Percentiles rank a stretch among this genome's conserved stretches.
Conservation (phyloP, 2,888 invertebrate species). For the Drosophila antonietae region DNA sequence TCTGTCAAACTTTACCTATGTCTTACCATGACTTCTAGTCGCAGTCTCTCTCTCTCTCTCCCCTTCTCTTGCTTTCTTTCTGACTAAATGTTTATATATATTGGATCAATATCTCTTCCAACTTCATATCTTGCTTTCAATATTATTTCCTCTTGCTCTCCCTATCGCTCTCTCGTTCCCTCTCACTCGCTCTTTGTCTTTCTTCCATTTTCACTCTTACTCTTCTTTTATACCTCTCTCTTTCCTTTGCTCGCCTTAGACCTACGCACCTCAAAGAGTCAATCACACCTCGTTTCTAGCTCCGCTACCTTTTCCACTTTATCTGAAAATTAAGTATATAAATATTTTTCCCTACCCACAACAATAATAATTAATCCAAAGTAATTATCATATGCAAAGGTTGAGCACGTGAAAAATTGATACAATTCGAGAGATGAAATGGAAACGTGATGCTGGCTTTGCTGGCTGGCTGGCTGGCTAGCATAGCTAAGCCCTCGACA, state of each 20-base stretch:
- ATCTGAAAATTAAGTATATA: background rate
- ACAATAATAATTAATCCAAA: conserved; percentile 23
- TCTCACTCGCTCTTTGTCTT: no score
- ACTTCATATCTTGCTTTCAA: background rate
- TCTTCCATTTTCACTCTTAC: no score
- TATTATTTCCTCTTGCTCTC: background rate
- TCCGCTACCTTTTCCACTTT: background rate
- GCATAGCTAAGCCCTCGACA: conserved; percentile 21
- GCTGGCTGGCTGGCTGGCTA: background rate
- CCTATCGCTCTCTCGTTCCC: background rate
- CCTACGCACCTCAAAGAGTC: background rate
- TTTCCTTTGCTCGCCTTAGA: background rate
- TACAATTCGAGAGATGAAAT: conserved; percentile 16
- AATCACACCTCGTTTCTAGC: background rate
- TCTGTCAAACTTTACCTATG: no score
- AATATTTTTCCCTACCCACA: conserved; percentile 7
- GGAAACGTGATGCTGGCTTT: conserved; percentile 9
- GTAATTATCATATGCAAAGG: conserved; percentile 35
- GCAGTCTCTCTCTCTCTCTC: background rate
- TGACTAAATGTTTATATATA: no score
- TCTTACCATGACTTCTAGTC: no score
- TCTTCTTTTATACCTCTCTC: background rate
- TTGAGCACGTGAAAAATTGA: conserved; percentile 25
- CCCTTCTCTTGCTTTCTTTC: background rate
- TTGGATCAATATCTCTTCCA: no score